A percentile compares a stretch with the other conserved stretches of the same genome.
These are phyloP conservation scores for Pelodytes ibericus DNA, from an alignment of 2,797 vertebrate species.

Conservation along the genomic window DNA sequence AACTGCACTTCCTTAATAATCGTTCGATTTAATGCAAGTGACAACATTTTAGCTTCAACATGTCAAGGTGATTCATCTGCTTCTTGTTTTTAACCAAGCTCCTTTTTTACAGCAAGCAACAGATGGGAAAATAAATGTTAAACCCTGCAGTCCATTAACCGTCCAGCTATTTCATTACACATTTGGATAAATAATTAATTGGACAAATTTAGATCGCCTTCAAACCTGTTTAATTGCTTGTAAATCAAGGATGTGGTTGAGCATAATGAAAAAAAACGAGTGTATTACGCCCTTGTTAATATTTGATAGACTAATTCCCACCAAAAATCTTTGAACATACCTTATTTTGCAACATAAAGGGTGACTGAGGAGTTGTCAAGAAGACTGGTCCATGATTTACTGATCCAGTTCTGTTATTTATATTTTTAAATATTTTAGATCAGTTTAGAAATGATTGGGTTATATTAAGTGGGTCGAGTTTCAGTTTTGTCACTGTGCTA, in stretches of 20 bases:
- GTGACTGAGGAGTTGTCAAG: too few species aligned
- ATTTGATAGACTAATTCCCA: slow-evolving; percentile 43
- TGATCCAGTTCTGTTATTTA: too few species aligned
- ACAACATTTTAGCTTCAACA: slow-evolving; percentile 11
- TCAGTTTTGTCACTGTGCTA: too few species aligned
- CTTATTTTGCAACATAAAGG: slow-evolving; percentile 13
- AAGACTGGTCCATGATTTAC: too few species aligned
- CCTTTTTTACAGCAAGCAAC: slow-evolving; percentile 30
- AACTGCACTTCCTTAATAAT: too few species aligned
- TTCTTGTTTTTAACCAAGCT: slow-evolving; percentile 26
- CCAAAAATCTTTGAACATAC: slow-evolving; percentile 1
- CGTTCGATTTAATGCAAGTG: neutral
- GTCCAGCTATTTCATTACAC: slow-evolving; percentile 38
- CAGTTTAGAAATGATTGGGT: too few species aligned
- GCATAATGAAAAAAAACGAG: slow-evolving; percentile 25
- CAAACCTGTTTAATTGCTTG: slow-evolving; percentile 46
- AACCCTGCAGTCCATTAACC: slow-evolving; percentile 36
- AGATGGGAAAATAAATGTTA: slow-evolving; percentile 49
- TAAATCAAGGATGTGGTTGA: slow-evolving; percentile 46
- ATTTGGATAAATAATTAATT: slow-evolving; percentile 50
- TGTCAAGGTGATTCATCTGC: slow-evolving; percentile 36
- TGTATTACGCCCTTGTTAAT: slow-evolving; percentile 29
- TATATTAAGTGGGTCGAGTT: too few species aligned
- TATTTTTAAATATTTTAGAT: too few species aligned
- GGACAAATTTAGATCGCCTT: slow-evolving; percentile 46